phyloP scores from a whole-genome alignment of 2,888 invertebrate species.

The Argyra leucocephala region DNA sequence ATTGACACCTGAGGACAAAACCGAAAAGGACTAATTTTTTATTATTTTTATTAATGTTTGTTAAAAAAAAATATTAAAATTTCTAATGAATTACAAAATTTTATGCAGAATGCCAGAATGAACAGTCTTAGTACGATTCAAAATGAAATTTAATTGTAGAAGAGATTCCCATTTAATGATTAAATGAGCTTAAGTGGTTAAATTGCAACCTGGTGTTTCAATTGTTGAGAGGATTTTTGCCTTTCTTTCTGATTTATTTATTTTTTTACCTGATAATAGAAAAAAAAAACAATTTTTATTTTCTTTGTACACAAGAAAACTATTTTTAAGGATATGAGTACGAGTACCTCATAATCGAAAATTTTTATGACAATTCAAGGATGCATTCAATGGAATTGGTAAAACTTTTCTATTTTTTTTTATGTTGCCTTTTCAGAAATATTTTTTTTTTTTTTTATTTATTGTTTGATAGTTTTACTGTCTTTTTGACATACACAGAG shows the following conservation, averaged over 20 bases:
- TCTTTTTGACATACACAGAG: neutral
- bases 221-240: neutral
- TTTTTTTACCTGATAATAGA: slow-evolving; percentile 9
- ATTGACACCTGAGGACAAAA: too few species aligned
- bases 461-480: neutral
- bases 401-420: neutral
- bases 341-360: neutral
- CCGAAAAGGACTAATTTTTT: too few species aligned
- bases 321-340: too few species aligned
- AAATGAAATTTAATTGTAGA: too few species aligned
- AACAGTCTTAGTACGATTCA: too few species aligned
- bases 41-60: too few species aligned
- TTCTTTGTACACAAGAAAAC: neutral
- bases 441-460: neutral
- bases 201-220: slow-evolving; percentile 7
- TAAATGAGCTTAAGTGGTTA: slow-evolving; percentile 7
- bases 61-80: too few species aligned
- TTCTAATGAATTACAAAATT: too few species aligned
- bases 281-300: slow-evolving; percentile 1
- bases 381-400: neutral
- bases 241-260: neutral
- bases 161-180: neutral
- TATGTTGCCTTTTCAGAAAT: neutral
- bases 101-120: too few species aligned
- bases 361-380: neutral